phyloP scores from a whole-genome alignment of 1,140 invertebrate genomes.

The Drosophila ohnishii region DNA sequence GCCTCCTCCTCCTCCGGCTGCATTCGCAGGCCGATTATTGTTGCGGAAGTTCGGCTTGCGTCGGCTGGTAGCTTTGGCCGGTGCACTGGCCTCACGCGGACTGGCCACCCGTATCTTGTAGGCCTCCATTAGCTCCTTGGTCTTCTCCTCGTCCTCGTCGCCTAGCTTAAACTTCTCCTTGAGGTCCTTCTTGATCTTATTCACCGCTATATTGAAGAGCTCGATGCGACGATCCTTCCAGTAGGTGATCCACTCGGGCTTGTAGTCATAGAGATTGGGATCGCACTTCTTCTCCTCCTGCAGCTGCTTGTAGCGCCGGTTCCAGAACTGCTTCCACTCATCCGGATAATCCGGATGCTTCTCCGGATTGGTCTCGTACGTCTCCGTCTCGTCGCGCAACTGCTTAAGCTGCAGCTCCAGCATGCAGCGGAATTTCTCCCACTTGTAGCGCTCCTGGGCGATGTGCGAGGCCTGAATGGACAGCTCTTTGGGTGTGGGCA shows the following conservation, averaged over 20 bases:
- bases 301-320: slow-evolving; percentile 90
- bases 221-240: slow-evolving; percentile 92
- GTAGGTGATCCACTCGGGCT: slow-evolving; percentile 92
- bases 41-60: slow-evolving; percentile 54
- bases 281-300: slow-evolving; percentile 89
- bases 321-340: slow-evolving; percentile 95
- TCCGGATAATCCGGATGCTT: slow-evolving; percentile 93
- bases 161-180: slow-evolving; percentile 84
- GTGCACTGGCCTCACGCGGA: slow-evolving; percentile 15
- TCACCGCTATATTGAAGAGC: slow-evolving; percentile 85
- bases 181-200: slow-evolving; percentile 84
- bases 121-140: slow-evolving; percentile 71
- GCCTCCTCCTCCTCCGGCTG: neutral
- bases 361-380: slow-evolving; percentile 92
- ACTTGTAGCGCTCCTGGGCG: slow-evolving; percentile 84
- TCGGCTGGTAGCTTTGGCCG: neutral
- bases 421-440: slow-evolving; percentile 84
- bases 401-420: slow-evolving; percentile 82
- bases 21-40: neutral
- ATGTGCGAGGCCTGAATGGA: slow-evolving; percentile 73
- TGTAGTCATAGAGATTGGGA: slow-evolving; percentile 91
- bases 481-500: slow-evolving; percentile 79
- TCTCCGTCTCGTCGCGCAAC: slow-evolving; percentile 86
- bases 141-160: slow-evolving; percentile 76
- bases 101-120: slow-evolving; percentile 68